These are phyloP conservation scores for Rhinichthys klamathensis DNA, from an alignment of 2,113 vertebrate genomes.

Conservation along the genomic window DNA sequence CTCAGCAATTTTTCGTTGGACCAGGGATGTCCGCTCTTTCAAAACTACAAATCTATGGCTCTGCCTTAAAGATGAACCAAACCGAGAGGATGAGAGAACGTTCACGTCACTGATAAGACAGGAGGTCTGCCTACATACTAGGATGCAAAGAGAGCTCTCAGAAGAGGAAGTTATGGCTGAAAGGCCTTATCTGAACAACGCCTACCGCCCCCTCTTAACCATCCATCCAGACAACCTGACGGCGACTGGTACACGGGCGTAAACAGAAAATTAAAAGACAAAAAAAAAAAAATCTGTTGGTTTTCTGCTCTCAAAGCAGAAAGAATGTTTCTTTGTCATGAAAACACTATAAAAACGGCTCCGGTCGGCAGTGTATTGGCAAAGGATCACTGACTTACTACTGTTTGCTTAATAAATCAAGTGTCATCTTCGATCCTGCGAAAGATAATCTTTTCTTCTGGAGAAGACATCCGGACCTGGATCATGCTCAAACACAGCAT, in stretches of 20 bases:
- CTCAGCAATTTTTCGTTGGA: conserved; percentile 31
- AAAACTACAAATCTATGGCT: conserved; percentile 64
- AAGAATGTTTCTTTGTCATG: conserved; percentile 44
- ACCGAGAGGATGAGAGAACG: conserved; percentile 45
- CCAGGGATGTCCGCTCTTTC: conserved; percentile 51
- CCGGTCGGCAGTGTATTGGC: conserved; percentile 43
- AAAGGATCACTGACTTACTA: conserved; percentile 62
- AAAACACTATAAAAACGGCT: conserved; percentile 58
- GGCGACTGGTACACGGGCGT: conserved; percentile 63
- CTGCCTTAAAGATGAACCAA: conserved; percentile 46
- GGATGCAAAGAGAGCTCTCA: conserved; percentile 48
- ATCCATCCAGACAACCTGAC: conserved; percentile 53
- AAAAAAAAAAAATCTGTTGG: conserved; percentile 37
- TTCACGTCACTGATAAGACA: conserved; percentile 68
- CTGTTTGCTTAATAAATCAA: conserved; percentile 58
- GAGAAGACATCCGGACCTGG: conserved; percentile 51
- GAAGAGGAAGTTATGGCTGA: conserved; percentile 58
- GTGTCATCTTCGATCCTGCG: conserved; percentile 52
- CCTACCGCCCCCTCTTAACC: conserved; percentile 58
- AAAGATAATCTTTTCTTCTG: conserved; percentile 57
- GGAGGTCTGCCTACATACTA: conserved; percentile 48
- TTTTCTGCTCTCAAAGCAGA: conserved; percentile 41
- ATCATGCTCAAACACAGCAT: conserved; percentile 52
- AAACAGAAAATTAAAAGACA: conserved; percentile 50
- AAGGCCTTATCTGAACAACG: conserved; percentile 59